Conservation (phyloP, 2,888 invertebrate genomes). For the Orchesellides sinensis region DNA sequence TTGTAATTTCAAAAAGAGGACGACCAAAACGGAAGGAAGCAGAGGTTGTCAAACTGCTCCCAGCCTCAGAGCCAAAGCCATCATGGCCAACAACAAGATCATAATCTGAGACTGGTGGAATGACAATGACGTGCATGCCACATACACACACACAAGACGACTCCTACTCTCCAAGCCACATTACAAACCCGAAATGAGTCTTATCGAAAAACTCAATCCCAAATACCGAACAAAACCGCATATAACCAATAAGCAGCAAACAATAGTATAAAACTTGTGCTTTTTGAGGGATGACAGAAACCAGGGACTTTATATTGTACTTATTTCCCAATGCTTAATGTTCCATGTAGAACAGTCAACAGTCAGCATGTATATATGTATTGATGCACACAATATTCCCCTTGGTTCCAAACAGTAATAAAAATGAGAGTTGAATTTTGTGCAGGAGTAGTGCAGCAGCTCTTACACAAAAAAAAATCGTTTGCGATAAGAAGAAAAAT, state of each 20-base stretch:
- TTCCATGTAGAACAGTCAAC: slow-evolving; percentile 30
- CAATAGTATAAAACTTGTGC: not conserved
- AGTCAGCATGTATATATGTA: too few relatives aligned
- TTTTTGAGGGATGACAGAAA: not conserved
- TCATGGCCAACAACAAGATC: slow-evolving; percentile 5
- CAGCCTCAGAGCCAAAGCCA: not conserved
- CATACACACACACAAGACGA: not conserved
- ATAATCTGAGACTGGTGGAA: slow-evolving; percentile 13
- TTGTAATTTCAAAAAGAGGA: too few relatives aligned
- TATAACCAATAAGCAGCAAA: not conserved
- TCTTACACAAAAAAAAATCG: too few relatives aligned
- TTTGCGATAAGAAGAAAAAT: not conserved
- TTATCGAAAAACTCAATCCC: too few relatives aligned
- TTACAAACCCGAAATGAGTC: too few relatives aligned
- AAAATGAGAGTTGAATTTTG: too few relatives aligned
- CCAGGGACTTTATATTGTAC: not conserved
- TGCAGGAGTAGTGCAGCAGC: too few relatives aligned
- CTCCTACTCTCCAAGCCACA: not conserved
- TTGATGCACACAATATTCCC: too few relatives aligned
- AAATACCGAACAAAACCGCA: too few relatives aligned
- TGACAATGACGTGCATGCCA: slow-evolving; percentile 15
- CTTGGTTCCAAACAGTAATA: too few relatives aligned
- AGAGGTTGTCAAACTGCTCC: slow-evolving; percentile 7
- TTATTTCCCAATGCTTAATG: slow-evolving; percentile 41
- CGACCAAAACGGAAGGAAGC: too few relatives aligned